Evolutionary conservation across 2,797 vertebrate species (phyloP).

Genomic region (Hipposideros larvatus): DNA sequence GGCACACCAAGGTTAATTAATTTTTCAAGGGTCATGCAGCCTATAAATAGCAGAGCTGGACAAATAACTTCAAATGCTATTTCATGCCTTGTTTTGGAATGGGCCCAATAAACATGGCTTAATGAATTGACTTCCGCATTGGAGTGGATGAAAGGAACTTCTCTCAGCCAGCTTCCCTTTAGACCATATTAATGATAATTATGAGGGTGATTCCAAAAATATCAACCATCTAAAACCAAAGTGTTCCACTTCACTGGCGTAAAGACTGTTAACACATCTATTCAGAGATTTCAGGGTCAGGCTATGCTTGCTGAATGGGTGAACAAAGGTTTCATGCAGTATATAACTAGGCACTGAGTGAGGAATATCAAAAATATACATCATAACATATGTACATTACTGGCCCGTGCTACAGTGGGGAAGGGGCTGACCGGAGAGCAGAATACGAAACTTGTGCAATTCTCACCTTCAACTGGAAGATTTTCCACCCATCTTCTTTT

Average conservation of each 20-base stretch:
- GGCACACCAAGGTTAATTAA: background rate
- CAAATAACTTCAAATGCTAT: background rate
- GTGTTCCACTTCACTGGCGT: background rate
- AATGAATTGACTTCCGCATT: background rate
- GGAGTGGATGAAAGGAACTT: background rate
- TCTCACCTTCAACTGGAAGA: background rate
- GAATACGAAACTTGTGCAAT: background rate
- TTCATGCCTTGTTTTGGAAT: background rate
- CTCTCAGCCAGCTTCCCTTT: background rate
- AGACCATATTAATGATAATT: background rate
- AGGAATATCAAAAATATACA: background rate
- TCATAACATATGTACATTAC: background rate
- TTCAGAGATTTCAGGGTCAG: background rate
- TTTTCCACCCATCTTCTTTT: slow-evolving; percentile 22
- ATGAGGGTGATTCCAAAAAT: background rate
- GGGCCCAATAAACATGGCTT: background rate
- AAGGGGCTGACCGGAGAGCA: background rate
- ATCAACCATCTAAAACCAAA: background rate
- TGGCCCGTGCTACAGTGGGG: background rate
- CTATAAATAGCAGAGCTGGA: background rate
- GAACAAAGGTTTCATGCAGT: background rate
- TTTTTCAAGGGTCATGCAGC: background rate
- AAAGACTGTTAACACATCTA: background rate
- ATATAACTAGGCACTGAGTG: background rate
- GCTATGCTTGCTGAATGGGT: background rate